Percentiles rank a stretch among this genome's conserved stretches.
Evolutionary conservation across 2,888 invertebrate species (phyloP).

Genomic region (Atrina japonica): DNA sequence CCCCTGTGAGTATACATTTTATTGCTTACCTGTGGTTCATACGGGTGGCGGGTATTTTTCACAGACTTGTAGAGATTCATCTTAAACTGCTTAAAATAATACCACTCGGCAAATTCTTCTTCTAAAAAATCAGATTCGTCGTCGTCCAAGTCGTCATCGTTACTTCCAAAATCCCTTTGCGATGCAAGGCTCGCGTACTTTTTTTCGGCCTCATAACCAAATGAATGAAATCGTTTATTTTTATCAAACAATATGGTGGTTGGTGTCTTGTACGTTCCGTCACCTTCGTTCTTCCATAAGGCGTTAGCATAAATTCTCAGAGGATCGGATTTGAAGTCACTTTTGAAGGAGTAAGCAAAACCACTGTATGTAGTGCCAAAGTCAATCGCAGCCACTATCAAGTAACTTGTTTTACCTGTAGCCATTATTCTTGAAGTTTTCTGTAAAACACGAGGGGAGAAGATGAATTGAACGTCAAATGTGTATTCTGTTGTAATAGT

Average conservation of each 20-base stretch:
- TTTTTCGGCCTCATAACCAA: slow-evolving; percentile 30
- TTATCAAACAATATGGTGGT: slow-evolving; percentile 27
- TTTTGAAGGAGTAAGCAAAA: slow-evolving; percentile 27
- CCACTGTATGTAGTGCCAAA: slow-evolving; percentile 32
- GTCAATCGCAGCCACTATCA: slow-evolving; percentile 28
- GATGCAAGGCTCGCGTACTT: slow-evolving; percentile 12
- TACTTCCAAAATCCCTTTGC: not conserved
- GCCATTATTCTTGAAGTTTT: too few relatives aligned
- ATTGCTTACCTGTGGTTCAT: too few relatives aligned
- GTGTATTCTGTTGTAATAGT: too few relatives aligned
- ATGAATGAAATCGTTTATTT: slow-evolving; percentile 5
- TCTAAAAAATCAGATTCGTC: not conserved
- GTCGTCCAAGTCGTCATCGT: not conserved
- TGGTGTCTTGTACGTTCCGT: slow-evolving; percentile 24
- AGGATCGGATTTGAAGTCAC: slow-evolving; percentile 7
- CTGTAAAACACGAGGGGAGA: too few relatives aligned
- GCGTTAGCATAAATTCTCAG: slow-evolving; percentile 6
- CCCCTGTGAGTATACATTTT: too few relatives aligned
- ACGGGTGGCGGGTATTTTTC: too few relatives aligned
- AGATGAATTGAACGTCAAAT: too few relatives aligned
- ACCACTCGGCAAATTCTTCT: slow-evolving; percentile 8
- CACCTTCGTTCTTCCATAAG: slow-evolving; percentile 10
- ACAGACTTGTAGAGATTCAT: slow-evolving; percentile 10
- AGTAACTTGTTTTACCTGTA: not conserved
- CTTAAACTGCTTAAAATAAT: slow-evolving; percentile 14